Evolutionary conservation across 1,140 invertebrate species (phyloP).

Genomic region (Octopus sinensis): DNA sequence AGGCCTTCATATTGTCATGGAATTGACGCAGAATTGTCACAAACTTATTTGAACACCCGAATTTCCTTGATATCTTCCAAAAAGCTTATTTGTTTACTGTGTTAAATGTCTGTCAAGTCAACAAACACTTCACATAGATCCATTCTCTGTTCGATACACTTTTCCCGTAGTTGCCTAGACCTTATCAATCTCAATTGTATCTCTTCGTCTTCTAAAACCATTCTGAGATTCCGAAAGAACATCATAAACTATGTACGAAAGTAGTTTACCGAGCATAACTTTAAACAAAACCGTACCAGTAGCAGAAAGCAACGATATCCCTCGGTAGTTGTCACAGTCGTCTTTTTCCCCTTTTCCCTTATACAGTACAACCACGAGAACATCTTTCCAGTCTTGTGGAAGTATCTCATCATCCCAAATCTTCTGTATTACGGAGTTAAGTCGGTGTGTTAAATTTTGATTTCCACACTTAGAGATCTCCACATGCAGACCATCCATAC

Average conservation of each 20-base stretch:
- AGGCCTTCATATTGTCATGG: slow-evolving; percentile 23
- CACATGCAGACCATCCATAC: background rate
- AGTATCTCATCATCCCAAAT: slow-evolving; percentile 22
- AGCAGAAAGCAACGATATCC: slow-evolving; percentile 25
- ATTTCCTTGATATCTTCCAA: slow-evolving; percentile 26
- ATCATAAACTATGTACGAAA: slow-evolving; percentile 12
- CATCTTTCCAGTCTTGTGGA: slow-evolving; percentile 24
- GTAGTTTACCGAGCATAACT: slow-evolving; percentile 17
- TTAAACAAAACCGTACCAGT: slow-evolving; percentile 17
- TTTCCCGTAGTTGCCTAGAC: slow-evolving; percentile 30
- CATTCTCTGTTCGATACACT: slow-evolving; percentile 29
- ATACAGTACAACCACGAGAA: slow-evolving; percentile 22
- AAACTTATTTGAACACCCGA: slow-evolving; percentile 28
- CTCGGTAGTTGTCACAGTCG: slow-evolving; percentile 27
- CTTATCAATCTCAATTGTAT: slow-evolving; percentile 31
- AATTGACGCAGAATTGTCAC: slow-evolving; percentile 19
- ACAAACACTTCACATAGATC: slow-evolving; percentile 18
- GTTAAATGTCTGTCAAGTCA: slow-evolving; percentile 35
- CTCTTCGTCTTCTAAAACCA: slow-evolving; percentile 25
- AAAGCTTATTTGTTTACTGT: slow-evolving; percentile 23
- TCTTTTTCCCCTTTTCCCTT: slow-evolving; percentile 24
- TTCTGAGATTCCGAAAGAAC: slow-evolving; percentile 30
- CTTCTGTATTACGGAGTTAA: slow-evolving; percentile 5
- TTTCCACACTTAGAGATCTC: background rate
- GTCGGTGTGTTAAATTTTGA: background rate